A percentile compares a stretch with the other conserved stretches of the same genome.
These are phyloP conservation scores for Drosophila paracracens DNA, from an alignment of 2,888 invertebrate species.

Conservation along the genomic window DNA sequence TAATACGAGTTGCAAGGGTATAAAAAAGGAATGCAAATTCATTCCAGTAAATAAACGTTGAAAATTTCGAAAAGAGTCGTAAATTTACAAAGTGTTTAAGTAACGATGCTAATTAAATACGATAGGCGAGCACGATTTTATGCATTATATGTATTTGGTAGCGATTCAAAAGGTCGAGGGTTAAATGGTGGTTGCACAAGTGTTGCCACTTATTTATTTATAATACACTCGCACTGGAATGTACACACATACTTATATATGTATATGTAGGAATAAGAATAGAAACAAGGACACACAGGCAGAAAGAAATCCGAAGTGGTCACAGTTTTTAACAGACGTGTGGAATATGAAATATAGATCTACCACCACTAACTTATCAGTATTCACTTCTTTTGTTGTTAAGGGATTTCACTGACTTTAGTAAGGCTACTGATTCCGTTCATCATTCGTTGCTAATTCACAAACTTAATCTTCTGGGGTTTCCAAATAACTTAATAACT, in stretches of 20 bases:
- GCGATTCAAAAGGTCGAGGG: conserved; percentile 14
- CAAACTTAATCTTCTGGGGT: too few relatives aligned
- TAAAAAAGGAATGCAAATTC: conserved; percentile 51
- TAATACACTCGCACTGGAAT: neutral
- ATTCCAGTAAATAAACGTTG: conserved; percentile 56
- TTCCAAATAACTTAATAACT: too few relatives aligned
- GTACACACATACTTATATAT: neutral
- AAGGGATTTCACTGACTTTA: too few relatives aligned
- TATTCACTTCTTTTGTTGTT: too few relatives aligned
- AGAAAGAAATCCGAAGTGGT: too few relatives aligned
- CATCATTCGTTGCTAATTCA: too few relatives aligned
- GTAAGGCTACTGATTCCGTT: too few relatives aligned
- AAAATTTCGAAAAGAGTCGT: conserved; percentile 51
- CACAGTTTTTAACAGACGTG: too few relatives aligned
- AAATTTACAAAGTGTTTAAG: conserved; percentile 55
- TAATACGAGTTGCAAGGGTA: conserved; percentile 6
- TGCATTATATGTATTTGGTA: conserved; percentile 19
- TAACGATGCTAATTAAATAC: conserved; percentile 59
- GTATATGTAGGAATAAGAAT: neutral
- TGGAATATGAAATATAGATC: too few relatives aligned
- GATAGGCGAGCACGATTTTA: conserved; percentile 14
- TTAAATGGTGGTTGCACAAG: conserved; percentile 22
- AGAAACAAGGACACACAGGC: too few relatives aligned
- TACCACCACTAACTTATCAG: too few relatives aligned
- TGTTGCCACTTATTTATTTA: conserved; percentile 18